phyloP scores from a whole-genome alignment of 2,888 invertebrate species.

The Lasioglossum leucozonium region DNA sequence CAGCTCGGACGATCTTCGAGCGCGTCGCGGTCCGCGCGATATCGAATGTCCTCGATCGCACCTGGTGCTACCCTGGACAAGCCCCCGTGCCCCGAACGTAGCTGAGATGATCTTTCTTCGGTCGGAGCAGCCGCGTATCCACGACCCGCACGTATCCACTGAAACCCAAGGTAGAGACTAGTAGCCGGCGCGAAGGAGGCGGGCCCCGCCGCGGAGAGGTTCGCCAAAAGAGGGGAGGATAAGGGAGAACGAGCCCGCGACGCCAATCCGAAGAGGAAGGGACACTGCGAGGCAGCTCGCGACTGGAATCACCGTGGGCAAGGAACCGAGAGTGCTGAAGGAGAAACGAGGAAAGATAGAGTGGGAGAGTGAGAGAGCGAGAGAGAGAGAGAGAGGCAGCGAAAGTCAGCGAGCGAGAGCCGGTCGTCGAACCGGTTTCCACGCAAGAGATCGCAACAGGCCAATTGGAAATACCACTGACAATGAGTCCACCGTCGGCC shows the following conservation, averaged over 20 bases:
- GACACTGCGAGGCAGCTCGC: slow-evolving; percentile 20
- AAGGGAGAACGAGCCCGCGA: slow-evolving; percentile 24
- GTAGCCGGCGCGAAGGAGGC: slow-evolving; percentile 56
- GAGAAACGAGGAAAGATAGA: neutral
- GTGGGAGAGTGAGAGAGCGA: too few relatives aligned
- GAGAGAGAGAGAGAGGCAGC: neutral
- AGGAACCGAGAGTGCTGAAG: neutral
- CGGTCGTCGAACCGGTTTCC: slow-evolving; percentile 74
- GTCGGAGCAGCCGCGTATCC: slow-evolving; percentile 23
- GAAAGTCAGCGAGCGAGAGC: slow-evolving; percentile 53
- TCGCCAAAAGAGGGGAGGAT: slow-evolving; percentile 27
- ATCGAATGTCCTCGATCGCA: neutral
- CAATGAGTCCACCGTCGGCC: slow-evolving; percentile 65
- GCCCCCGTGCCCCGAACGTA: neutral
- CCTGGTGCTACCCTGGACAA: slow-evolving; percentile 3
- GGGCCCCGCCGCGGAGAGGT: slow-evolving; percentile 35
- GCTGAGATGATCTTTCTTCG: slow-evolving; percentile 18
- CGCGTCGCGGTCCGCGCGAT: neutral
- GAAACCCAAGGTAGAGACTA: slow-evolving; percentile 65
- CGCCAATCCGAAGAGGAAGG: slow-evolving; percentile 15
- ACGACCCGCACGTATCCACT: slow-evolving; percentile 59
- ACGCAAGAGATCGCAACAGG: slow-evolving; percentile 65
- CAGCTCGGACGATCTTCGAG: neutral
- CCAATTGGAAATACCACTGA: slow-evolving; percentile 75
- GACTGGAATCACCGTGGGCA: slow-evolving; percentile 25